Evolutionary conservation across 2,888 invertebrate species (phyloP).

Genomic region (Tetropium fuscum): DNA sequence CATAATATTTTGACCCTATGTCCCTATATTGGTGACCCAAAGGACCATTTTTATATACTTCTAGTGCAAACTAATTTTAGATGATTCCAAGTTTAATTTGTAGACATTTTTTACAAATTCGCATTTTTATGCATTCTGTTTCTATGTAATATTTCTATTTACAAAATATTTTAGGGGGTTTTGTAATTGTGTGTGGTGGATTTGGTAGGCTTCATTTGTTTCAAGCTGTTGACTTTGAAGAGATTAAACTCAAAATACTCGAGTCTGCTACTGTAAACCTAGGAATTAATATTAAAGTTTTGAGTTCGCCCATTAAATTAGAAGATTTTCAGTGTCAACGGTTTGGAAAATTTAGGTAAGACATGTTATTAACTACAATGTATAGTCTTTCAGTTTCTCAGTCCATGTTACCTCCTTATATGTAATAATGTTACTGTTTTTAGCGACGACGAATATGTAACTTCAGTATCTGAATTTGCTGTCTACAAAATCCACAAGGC

Average conservation of each 20-base stretch:
- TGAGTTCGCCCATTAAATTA: conserved; percentile 81
- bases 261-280: conserved; percentile 86
- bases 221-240: conserved; percentile 85
- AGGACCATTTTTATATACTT: too few species aligned
- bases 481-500: conserved; percentile 91
- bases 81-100: too few species aligned
- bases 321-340: conserved; percentile 90
- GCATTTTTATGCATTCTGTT: neutral
- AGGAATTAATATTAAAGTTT: conserved; percentile 85
- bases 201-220: conserved; percentile 94
- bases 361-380: neutral
- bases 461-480: conserved; percentile 95
- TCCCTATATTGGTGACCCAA: too few species aligned
- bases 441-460: conserved; percentile 95
- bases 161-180: conserved; percentile 72
- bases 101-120: too few species aligned
- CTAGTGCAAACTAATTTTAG: too few species aligned
- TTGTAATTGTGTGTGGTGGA: conserved; percentile 91
- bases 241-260: conserved; percentile 87
- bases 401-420: neutral
- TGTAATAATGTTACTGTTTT: too few species aligned
- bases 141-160: conserved; percentile 1
- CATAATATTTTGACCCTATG: too few species aligned
- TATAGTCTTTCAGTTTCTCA: neutral
- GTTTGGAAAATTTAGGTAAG: conserved; percentile 91